A percentile compares a stretch with the other conserved stretches of the same genome.
Conservation (phyloP, 2,797 vertebrate genomes). For the Lacerta bilineata region DNA sequence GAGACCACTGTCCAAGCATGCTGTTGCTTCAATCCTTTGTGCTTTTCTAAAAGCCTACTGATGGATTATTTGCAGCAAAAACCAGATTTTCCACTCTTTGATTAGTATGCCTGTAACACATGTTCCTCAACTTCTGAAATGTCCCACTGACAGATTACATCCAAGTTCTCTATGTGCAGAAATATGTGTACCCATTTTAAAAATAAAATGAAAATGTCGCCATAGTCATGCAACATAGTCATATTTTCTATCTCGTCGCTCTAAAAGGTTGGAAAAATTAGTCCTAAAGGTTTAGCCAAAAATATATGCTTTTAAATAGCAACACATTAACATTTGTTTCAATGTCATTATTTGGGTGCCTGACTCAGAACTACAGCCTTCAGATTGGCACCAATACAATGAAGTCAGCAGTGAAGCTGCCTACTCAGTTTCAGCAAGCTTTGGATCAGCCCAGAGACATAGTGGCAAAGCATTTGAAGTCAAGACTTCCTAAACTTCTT, state of each 20-base stretch:
- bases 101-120: neutral
- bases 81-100: neutral
- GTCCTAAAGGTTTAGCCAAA: neutral
- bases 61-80: neutral
- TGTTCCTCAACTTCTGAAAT: neutral
- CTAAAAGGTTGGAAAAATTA: neutral
- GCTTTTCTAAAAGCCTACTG: neutral
- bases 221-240: neutral
- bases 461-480: neutral
- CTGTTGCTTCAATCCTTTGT: neutral
- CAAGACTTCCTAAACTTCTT: neutral
- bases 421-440: neutral
- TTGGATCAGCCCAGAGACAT: neutral
- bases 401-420: constrained; percentile 2
- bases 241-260: neutral
- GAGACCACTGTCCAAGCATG: neutral
- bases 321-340: constrained; percentile 13
- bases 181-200: neutral
- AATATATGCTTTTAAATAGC: constrained; percentile 5
- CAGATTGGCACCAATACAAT: neutral
- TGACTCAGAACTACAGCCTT: constrained; percentile 18
- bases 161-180: neutral
- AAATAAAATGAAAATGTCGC: neutral
- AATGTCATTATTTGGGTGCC: constrained; percentile 11
- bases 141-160: neutral